Evolutionary conservation across 2,888 invertebrate species (phyloP), one percentile per base, ranked within the genome.

Genomic region (Sipha maydis): DNA sequence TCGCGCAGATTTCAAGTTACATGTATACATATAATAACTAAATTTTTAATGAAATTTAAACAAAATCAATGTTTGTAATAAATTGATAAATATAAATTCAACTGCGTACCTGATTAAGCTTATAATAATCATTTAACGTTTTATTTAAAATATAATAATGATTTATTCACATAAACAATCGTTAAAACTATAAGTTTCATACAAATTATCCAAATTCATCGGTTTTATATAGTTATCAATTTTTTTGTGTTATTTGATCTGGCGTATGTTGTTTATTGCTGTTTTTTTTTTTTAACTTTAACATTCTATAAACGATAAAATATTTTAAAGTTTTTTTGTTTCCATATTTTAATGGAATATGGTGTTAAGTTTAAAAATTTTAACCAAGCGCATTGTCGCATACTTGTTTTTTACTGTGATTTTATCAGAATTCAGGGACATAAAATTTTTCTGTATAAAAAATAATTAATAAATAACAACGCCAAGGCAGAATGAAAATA

Each of bases 401-500:
- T 77, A 69, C 41, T 85, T 71, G 85, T 85, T 85, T 86, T 85
- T 73, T 86, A 80, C 86, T 86, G 86, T 86, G 79, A 86, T 86
- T 85, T 79, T 71, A 79, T 86, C 78, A 79, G 7, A 38, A 86
- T 86, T 86, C 79, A 79, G 86, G 71, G 86, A 73, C 73, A 61
- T 80, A 25, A 79, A 83, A 56, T 73, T 73, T 80, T 56, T 38
- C 86, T 71, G 71, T 73, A 85, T 67, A 85, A 77, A 85, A 73
- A 61, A 41, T 34, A 78, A 85, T 34, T 48, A 80, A 31, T 61
- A 75, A 73, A 48, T 34, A 77, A 85, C 85, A 85, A 85, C 67
- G 85, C 67, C 76, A 85, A 77, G 34, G 48, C 31, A 48, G 48
- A 78, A 69, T 41, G 48, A 31, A 41, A 83, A 48, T 76, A 78